phyloP scores from a whole-genome alignment of 2,797 vertebrate species.

The Chiroxiphia lanceolata region DNA sequence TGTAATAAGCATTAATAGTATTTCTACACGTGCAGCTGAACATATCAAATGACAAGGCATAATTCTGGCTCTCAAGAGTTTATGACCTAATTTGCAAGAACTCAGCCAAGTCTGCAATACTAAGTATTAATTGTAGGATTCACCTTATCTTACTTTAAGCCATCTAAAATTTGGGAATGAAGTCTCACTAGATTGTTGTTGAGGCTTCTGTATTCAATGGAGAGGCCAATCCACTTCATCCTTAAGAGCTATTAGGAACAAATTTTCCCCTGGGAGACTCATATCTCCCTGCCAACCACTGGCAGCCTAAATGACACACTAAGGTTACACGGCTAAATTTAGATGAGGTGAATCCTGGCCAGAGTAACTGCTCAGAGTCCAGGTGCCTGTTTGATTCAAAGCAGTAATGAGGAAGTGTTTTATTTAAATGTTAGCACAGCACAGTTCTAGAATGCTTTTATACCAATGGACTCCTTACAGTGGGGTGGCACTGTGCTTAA shows the following conservation, averaged over 20 bases:
- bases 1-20: neutral
- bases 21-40: neutral
- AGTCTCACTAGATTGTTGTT: neutral
- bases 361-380: neutral
- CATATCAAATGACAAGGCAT: neutral
- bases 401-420: neutral
- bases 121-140: neutral
- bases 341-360: neutral
- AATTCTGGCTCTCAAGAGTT: neutral
- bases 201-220: neutral
- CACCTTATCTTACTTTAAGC: neutral
- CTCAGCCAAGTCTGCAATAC: neutral
- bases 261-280: neutral
- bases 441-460: conserved; percentile 11
- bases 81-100: neutral
- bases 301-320: neutral
- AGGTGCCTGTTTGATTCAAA: neutral
- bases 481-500: neutral
- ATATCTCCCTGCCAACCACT: neutral
- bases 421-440: neutral
- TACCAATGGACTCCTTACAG: neutral
- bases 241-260: neutral
- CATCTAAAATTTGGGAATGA: neutral
- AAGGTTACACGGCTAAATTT: neutral
- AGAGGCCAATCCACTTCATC: neutral